Evolutionary conservation across 2,888 invertebrate genomes (phyloP), one percentile per base, ranked within the genome.

Genomic region (Drosophila paucipuncta): DNA sequence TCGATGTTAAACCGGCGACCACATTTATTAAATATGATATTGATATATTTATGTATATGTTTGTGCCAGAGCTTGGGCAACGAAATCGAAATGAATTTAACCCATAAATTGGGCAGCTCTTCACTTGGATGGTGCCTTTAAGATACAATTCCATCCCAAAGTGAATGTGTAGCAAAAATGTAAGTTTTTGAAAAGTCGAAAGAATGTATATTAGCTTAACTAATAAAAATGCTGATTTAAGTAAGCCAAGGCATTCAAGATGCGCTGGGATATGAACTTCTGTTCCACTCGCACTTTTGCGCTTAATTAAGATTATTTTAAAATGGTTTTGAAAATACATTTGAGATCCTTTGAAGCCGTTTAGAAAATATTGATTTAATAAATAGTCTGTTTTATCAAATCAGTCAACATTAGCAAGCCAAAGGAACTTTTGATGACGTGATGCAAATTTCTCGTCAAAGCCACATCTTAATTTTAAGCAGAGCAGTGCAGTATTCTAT

Each of bases 11-110:
- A 55, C 33, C 55, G 68, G 68, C 68, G 65, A 58, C 63, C 75
- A 70, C 70, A 71, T 83, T 89, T 86, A 85, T 76, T 85, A 86
- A 83, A 89, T 83, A 86, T 79, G 70, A 70, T 76, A 83, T 83
- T 85, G 89, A 86, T 89, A 85, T 85, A 85, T 87, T 73, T 77
- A 79, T 85, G 76, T 66, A 62, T 54, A 62, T 60, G 47, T 64
- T 55, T 58, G 60, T 58, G 49, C 59, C 0, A 10, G 16, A 43
- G 22, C 43, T 31, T 57, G 18, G 28, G n/a, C 16, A 28, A 50
- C 49, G 47, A 41, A 60, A 57, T 55, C 37, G 25, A 52, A 54
- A n/a, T 39, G 22, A 58, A 16, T 39, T 58, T 35, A 33, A 41
- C 11, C 22, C 28, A 72, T 67, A 64, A 72, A 72, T 58, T 71